Evolutionary conservation across 2,113 vertebrate species (phyloP), one percentile per base, ranked within the genome.

Genomic region (Syngnathus scovelli): DNA sequence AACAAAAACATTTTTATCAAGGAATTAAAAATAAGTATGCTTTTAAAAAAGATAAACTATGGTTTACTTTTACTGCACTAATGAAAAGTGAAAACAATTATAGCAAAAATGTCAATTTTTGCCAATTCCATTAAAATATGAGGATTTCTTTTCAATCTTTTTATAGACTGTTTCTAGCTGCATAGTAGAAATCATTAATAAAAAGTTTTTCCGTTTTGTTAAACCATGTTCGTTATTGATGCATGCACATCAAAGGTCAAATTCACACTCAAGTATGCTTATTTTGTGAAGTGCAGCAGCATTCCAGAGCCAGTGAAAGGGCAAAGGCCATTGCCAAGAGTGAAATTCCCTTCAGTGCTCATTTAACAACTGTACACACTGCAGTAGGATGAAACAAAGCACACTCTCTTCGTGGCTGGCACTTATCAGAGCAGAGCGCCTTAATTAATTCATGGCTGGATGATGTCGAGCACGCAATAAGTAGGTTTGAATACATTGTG

Each of bases 381-480:
- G 71, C 73, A 66, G 72, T 72, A 78, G 75, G 71, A 81, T 69
- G 80, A 66, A 44, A 65, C 73, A 60, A 66, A 64, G 70, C 75
- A 77, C 65, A 75, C 71, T 81, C 76, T 73, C 70, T 64, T 85
- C 79, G 78, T 76, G 71, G 76, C 83, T 84, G 77, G 71, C 87
- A 89, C 79, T 88, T 86, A 88, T 82, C 86, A 86, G 88, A 90
- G 84, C 89, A 89, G 82, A 89, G 88, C 85, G 67, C 72, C 78
- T 84, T 89, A 87, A 89, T 89, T 87, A 85, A 89, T 90, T 88
- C 78, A 90, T 87, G 84, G 87, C 76, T 84, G 82, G 80, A 76
- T 89, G 83, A 83, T 84, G 83, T 86, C 86, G 77, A 80, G 77
- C 79, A 83, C 71, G 77, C 81, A 78, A 76, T 84, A 37, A 37